phyloP scores from a whole-genome alignment of 2,888 invertebrate species.

The Cryptocephalus moraei region DNA sequence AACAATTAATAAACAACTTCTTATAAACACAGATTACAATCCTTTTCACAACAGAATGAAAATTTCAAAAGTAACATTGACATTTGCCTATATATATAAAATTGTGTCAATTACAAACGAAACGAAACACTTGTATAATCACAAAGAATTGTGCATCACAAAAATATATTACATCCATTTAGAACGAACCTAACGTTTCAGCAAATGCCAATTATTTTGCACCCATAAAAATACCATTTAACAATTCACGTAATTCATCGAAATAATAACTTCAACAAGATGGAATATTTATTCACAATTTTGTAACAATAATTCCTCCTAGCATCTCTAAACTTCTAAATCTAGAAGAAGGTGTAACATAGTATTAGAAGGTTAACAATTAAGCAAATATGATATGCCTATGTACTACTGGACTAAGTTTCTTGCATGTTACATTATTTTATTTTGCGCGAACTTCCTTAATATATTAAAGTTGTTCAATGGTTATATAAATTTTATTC shows the following conservation, averaged over 20 bases:
- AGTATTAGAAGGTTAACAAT: conserved; percentile 15
- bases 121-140: too few species aligned
- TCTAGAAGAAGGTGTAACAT: conserved; percentile 23
- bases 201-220: too few species aligned
- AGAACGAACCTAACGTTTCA: too few species aligned
- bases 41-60: too few species aligned
- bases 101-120: too few species aligned
- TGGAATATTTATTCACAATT: conserved; percentile 25
- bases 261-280: conserved; percentile 22
- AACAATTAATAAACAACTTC: too few species aligned
- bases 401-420: conserved; percentile 33
- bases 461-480: background rate
- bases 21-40: too few species aligned
- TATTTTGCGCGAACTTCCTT: conserved; percentile 6
- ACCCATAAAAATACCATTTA: background rate
- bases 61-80: too few species aligned
- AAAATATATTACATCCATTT: too few species aligned
- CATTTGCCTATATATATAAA: too few species aligned
- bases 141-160: too few species aligned
- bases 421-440: conserved; percentile 9
- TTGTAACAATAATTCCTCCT: conserved; percentile 28
- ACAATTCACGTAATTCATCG: background rate
- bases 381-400: conserved; percentile 30
- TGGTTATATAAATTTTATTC: background rate
- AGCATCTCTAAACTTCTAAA: conserved; percentile 14